Evolutionary conservation across 37 sponge, comb jelly and placozoan species (phyloP).

Genomic region (Beroe ovata): DNA sequence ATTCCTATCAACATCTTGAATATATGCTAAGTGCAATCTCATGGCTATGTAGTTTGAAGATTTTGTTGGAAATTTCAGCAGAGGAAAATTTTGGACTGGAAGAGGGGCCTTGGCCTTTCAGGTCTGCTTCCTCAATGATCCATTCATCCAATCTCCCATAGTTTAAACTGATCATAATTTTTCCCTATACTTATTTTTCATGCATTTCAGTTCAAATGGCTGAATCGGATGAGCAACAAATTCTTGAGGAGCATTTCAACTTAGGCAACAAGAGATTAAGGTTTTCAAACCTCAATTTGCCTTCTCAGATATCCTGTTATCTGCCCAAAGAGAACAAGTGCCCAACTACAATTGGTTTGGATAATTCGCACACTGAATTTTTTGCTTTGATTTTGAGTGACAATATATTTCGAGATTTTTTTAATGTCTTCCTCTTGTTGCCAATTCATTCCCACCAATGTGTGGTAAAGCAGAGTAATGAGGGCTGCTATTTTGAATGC

Average conservation of each 20-base stretch:
- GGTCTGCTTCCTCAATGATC: too few species aligned
- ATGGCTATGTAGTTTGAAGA: too few species aligned
- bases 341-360: conserved; percentile 12
- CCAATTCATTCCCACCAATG: conserved; percentile 59
- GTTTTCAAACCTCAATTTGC: conserved; percentile 29
- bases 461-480: conserved; percentile 7
- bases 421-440: conserved; percentile 37
- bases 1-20: too few species aligned
- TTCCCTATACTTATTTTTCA: too few species aligned
- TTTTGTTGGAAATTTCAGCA: too few species aligned
- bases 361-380: conserved; percentile 43
- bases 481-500: conserved; percentile 32
- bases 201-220: too few species aligned
- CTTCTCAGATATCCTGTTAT: conserved; percentile 19
- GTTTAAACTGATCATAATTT: too few species aligned
- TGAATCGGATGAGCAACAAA: background rate
- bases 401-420: conserved; percentile 32
- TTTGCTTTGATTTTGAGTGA: background rate
- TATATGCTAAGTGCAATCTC: too few species aligned
- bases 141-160: too few species aligned
- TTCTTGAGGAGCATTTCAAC: background rate
- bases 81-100: too few species aligned
- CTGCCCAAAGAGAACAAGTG: background rate
- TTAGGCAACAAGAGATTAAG: background rate
- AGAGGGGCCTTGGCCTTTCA: too few species aligned